phyloP scores from a whole-genome alignment of 2,888 invertebrate species.

The Unio pictorum region DNA sequence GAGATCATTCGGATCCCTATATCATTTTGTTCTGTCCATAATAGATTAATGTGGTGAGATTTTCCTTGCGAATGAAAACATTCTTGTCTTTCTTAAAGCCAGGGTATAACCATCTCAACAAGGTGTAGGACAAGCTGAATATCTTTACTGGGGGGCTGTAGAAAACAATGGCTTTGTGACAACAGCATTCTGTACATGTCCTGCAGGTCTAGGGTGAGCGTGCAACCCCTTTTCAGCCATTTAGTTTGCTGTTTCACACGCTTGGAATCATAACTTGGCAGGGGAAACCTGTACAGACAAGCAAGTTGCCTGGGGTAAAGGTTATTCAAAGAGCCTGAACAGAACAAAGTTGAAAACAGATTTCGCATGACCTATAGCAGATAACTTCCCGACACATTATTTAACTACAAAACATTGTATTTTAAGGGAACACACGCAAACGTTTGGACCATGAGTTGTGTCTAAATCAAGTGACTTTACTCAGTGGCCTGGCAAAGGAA shows the following conservation, averaged over 20 bases:
- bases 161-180: background rate
- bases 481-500: too few species aligned
- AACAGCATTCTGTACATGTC: conserved; percentile 11
- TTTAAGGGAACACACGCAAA: background rate
- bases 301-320: conserved; percentile 8
- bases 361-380: too few species aligned
- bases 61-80: too few species aligned
- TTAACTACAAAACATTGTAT: too few species aligned
- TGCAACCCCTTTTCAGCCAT: conserved; percentile 14
- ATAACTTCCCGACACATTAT: too few species aligned
- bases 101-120: conserved; percentile 13
- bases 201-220: conserved; percentile 6
- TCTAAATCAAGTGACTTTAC: too few species aligned
- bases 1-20: too few species aligned
- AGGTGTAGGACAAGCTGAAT: conserved; percentile 13
- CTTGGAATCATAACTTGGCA: conserved; percentile 10
- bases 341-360: background rate
- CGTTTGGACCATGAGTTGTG: too few species aligned
- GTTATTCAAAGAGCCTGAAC: background rate
- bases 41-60: too few species aligned
- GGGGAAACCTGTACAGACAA: conserved; percentile 17
- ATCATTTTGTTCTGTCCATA: too few species aligned
- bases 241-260: conserved; percentile 8
- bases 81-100: background rate
- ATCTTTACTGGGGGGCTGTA: conserved; percentile 8